Conservation (phyloP, 2,113 vertebrate species). For the Cyprinodon variegatus region DNA sequence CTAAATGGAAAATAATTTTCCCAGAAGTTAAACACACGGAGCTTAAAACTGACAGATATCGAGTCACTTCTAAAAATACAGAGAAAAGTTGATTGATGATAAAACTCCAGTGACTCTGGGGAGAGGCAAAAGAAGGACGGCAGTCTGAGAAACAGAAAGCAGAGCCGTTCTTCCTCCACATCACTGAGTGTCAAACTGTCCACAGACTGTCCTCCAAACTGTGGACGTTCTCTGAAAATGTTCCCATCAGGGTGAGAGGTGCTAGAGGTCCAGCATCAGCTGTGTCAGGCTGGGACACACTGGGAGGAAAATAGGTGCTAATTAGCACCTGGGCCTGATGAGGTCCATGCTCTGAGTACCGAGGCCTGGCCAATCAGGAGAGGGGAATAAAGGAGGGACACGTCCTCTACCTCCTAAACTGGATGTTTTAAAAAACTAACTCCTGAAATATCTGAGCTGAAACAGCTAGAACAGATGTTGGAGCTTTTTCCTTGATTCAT, state of each 20-base stretch:
- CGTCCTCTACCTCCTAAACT: slow-evolving; percentile 8
- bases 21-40: slow-evolving; percentile 2
- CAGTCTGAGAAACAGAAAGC: slow-evolving; percentile 52
- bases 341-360: slow-evolving; percentile 72
- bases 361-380: slow-evolving; percentile 43
- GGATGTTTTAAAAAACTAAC: slow-evolving; percentile 1
- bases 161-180: slow-evolving; percentile 55
- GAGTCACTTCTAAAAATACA: not conserved
- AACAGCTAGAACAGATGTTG: slow-evolving; percentile 10
- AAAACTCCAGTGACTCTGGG: slow-evolving; percentile 1
- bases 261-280: slow-evolving; percentile 50
- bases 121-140: slow-evolving; percentile 24
- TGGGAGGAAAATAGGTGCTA: slow-evolving; percentile 57
- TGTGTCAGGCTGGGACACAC: slow-evolving; percentile 37
- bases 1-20: slow-evolving; percentile 14
- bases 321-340: slow-evolving; percentile 65
- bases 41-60: not conserved
- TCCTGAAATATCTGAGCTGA: slow-evolving; percentile 13
- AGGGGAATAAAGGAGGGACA: not conserved
- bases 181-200: slow-evolving; percentile 66
- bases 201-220: slow-evolving; percentile 72
- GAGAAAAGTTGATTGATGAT: too few relatives aligned
- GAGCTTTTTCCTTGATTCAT: slow-evolving; percentile 36
- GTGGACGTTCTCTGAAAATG: slow-evolving; percentile 72
- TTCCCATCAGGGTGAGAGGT: slow-evolving; percentile 72